Conservation (phyloP, 2,888 invertebrate genomes). For the Himalopsyche anomala region DNA sequence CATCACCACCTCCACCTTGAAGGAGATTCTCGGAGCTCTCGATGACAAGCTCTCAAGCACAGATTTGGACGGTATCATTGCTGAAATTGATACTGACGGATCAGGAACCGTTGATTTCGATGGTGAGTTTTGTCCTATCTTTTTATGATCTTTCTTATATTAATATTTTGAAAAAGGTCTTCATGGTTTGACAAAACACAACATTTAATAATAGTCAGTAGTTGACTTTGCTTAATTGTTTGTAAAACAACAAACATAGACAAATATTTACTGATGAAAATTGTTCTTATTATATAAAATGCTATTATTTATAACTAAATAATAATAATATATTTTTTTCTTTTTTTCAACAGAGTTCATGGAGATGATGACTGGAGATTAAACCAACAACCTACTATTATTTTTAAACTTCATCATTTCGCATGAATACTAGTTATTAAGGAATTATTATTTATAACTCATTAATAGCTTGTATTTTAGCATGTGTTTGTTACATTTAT, state of each 20-base stretch:
- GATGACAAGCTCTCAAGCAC: conserved; percentile 95
- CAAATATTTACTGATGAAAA: no score
- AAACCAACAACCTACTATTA: conserved; percentile 68
- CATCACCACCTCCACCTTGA: conserved; percentile 92
- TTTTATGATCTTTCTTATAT: background rate
- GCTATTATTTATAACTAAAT: no score
- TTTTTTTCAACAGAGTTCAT: conserved; percentile 85
- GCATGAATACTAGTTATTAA: background rate
- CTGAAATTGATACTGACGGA: conserved; percentile 98
- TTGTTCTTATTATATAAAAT: no score
- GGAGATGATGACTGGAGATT: conserved; percentile 97
- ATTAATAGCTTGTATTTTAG: conserved; percentile 45
- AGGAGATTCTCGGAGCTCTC: conserved; percentile 94
- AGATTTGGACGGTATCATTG: conserved; percentile 97
- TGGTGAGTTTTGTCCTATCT: conserved; percentile 77
- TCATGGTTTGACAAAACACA: background rate
- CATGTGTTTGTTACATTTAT: conserved; percentile 48
- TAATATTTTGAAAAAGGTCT: background rate
- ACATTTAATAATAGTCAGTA: background rate
- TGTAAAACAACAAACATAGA: no score
- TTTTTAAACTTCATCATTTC: background rate
- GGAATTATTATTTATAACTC: conserved; percentile 30
- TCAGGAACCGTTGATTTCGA: conserved; percentile 99
- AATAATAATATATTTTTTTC: conserved; percentile 56
- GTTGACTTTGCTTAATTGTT: conserved; percentile 24